A percentile compares a stretch with the other conserved stretches of the same genome.
These are phyloP conservation scores for Agapornis roseicollis DNA, from an alignment of 2,113 vertebrate species.

Conservation along the genomic window DNA sequence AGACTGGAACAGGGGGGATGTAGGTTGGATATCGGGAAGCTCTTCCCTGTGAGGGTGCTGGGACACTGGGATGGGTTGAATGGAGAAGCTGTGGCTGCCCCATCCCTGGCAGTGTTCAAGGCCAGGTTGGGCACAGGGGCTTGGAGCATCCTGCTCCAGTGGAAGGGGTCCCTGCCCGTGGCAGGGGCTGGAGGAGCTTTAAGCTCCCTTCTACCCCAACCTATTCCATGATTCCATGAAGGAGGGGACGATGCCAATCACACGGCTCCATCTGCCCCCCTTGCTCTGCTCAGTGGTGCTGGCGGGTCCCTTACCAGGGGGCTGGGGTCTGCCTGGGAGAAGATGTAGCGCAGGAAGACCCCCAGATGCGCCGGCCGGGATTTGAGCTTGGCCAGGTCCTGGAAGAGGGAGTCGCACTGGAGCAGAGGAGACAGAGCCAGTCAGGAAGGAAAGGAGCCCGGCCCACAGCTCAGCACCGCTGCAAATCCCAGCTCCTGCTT, in stretches of 20 bases:
- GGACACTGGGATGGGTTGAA: too few species aligned
- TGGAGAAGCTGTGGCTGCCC: too few species aligned
- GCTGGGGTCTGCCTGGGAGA: conserved; percentile 90
- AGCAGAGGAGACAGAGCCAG: neutral
- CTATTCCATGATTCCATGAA: neutral
- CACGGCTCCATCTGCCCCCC: accelerated
- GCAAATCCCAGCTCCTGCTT: neutral
- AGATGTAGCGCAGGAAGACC: conserved; percentile 91
- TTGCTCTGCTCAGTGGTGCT: neutral
- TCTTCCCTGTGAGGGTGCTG: too few species aligned
- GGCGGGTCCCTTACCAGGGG: conserved; percentile 77
- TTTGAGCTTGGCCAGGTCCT: conserved; percentile 87
- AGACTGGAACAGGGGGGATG: too few species aligned
- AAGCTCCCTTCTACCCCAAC: accelerated
- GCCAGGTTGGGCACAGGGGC: neutral
- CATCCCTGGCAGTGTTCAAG: too few species aligned
- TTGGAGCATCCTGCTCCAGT: neutral
- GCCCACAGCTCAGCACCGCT: neutral
- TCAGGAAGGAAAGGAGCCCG: neutral
- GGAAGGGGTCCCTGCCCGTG: neutral
- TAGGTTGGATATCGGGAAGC: too few species aligned
- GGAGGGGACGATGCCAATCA: accelerated
- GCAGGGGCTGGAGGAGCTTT: neutral
- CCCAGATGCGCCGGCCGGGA: conserved; percentile 86
- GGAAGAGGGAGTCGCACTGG: conserved; percentile 88